Percentiles rank a stretch among this genome's conserved stretches.
phyloP scores from a whole-genome alignment of 1,140 invertebrate genomes.

The Chrysopa pallens region DNA sequence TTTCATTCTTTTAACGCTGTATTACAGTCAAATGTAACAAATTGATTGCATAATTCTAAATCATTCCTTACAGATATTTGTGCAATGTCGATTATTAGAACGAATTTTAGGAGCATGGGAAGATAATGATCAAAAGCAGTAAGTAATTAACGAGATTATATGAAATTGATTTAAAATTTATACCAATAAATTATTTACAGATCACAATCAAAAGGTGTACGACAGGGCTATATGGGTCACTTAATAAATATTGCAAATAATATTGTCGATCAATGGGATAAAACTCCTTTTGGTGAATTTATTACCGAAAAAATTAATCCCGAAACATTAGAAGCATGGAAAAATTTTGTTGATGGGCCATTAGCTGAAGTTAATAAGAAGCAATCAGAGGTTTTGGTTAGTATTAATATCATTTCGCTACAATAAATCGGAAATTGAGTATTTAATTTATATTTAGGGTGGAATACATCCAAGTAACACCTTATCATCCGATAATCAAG shows the following conservation, averaged over 20 bases:
- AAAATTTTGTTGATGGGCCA: constrained; percentile 33
- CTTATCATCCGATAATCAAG: constrained; percentile 11
- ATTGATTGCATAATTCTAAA: too few relatives aligned
- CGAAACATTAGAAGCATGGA: constrained; percentile 34
- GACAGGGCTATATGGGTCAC: constrained; percentile 33
- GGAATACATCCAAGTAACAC: constrained; percentile 17
- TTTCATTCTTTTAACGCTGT: too few relatives aligned
- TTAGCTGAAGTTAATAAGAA: constrained; percentile 40
- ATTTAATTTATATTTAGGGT: constrained; percentile 14
- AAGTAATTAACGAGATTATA: constrained; percentile 10
- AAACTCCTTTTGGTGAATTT: constrained; percentile 25
- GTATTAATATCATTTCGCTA: constrained; percentile 8
- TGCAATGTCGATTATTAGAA: constrained; percentile 29
- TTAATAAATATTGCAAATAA: constrained; percentile 34
- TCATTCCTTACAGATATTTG: constrained; percentile 31
- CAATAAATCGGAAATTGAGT: neutral
- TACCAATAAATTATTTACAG: constrained; percentile 7
- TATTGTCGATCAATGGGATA: constrained; percentile 28
- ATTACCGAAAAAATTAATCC: constrained; percentile 33
- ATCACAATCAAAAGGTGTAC: constrained; percentile 14
- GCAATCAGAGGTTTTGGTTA: constrained; percentile 34
- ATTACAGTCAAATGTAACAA: too few relatives aligned
- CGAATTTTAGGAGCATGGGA: constrained; percentile 31
- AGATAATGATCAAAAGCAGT: constrained; percentile 30
- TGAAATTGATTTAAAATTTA: neutral